phyloP scores from a whole-genome alignment of 2,113 vertebrate species.

The Psettodes erumei region DNA sequence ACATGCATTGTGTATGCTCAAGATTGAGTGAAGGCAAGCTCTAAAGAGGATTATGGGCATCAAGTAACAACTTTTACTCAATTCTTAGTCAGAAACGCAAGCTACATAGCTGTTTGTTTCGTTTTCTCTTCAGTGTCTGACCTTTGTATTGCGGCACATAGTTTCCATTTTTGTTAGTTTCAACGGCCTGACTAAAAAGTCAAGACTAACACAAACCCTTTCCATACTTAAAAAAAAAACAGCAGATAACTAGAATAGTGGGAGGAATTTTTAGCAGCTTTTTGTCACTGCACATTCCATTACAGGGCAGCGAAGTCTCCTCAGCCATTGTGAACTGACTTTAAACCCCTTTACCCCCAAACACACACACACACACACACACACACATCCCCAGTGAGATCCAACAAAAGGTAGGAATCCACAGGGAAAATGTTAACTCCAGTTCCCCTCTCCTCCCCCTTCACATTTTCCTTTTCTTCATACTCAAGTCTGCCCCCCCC shows the following conservation, averaged over 20 bases:
- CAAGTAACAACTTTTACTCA: not conserved
- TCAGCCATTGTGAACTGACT: conserved; percentile 17
- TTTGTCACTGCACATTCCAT: conserved; percentile 42
- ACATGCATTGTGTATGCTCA: not conserved
- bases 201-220: not conserved
- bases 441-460: conserved; percentile 49
- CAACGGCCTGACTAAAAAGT: not conserved
- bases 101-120: not conserved
- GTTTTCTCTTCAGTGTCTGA: not conserved
- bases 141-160: too few relatives aligned
- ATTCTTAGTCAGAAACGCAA: not conserved
- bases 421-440: conserved; percentile 62
- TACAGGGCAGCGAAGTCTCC: conserved; percentile 30
- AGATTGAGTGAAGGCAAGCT: conserved; percentile 4
- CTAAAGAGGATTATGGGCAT: conserved; percentile 11
- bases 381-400: conserved; percentile 53
- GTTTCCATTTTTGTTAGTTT: not conserved
- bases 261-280: not conserved
- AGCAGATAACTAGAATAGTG: not conserved
- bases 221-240: not conserved
- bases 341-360: not conserved
- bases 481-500: conserved; percentile 3
- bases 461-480: conserved; percentile 51
- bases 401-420: conserved; percentile 73
- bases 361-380: conserved; percentile 19